A percentile compares a stretch with the other conserved stretches of the same genome.
These are phyloP conservation scores for Chaetodon trifasciatus DNA, from an alignment of 2,797 vertebrate genomes.

Conservation along the genomic window DNA sequence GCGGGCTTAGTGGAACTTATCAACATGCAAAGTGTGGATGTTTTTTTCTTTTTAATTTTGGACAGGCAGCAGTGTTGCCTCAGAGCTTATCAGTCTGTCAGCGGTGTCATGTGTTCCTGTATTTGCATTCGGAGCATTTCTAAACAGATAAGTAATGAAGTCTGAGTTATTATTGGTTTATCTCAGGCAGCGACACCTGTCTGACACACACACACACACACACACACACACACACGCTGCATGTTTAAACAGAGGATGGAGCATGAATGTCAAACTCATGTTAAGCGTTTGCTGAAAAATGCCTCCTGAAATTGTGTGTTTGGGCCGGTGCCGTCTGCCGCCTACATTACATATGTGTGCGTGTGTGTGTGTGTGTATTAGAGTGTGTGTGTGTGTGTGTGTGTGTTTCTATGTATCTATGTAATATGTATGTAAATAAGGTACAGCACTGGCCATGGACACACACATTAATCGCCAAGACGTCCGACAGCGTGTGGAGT, in stretches of 20 bases:
- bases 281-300: slow-evolving; percentile 50
- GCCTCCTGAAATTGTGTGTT: slow-evolving; percentile 43
- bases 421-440: slow-evolving; percentile 85
- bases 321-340: slow-evolving; percentile 1
- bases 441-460: slow-evolving; percentile 49
- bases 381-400: slow-evolving; percentile 18
- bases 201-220: slow-evolving; percentile 27
- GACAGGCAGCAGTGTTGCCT: not conserved
- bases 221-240: not conserved
- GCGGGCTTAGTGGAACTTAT: slow-evolving; percentile 2
- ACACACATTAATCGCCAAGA: slow-evolving; percentile 64
- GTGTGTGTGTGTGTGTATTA: not conserved
- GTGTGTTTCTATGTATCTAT: slow-evolving; percentile 58
- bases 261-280: slow-evolving; percentile 60
- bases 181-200: slow-evolving; percentile 54
- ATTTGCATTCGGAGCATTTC: slow-evolving; percentile 53
- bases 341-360: slow-evolving; percentile 15
- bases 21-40: slow-evolving; percentile 12
- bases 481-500: slow-evolving; percentile 34
- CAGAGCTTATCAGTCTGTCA: slow-evolving; percentile 33
- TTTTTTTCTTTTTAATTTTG: not conserved
- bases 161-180: slow-evolving; percentile 67
- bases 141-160: slow-evolving; percentile 67
- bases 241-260: slow-evolving; percentile 53
- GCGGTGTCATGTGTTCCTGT: slow-evolving; percentile 41